A percentile compares a stretch with the other conserved stretches of the same genome.
phyloP scores from a whole-genome alignment of 2,113 vertebrate genomes.

The Vulpes lagopus region DNA sequence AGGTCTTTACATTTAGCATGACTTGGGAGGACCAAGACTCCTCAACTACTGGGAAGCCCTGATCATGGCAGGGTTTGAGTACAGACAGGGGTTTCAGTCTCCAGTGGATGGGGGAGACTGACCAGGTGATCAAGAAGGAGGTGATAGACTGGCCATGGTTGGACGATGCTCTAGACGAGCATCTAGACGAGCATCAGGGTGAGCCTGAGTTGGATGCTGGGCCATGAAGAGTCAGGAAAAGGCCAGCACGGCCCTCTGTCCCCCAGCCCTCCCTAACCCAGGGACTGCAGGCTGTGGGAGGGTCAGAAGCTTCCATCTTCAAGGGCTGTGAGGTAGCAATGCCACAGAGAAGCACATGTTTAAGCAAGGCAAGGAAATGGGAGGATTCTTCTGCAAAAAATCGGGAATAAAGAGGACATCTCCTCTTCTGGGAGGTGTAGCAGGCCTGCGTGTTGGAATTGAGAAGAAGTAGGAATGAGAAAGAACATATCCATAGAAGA shows the following conservation, averaged over 20 bases:
- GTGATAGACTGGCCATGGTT: not conserved
- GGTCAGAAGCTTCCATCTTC: not conserved
- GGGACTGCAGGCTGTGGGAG: not conserved
- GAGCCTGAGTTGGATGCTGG: not conserved
- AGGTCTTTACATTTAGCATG: not conserved
- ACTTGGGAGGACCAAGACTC: too few relatives aligned
- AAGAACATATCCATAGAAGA: not conserved
- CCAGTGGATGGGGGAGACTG: too few relatives aligned
- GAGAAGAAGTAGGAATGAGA: not conserved
- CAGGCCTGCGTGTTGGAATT: not conserved
- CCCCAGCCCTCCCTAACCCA: rapidly evolving
- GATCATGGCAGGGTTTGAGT: not conserved
- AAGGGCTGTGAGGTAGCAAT: not conserved
- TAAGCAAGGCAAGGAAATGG: not conserved
- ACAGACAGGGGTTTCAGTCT: not conserved
- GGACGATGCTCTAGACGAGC: not conserved
- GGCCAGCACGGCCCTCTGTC: rapidly evolving
- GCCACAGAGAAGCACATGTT: not conserved
- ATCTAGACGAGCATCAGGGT: not conserved
- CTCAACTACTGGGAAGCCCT: not conserved
- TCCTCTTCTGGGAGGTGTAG: not conserved
- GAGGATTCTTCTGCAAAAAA: not conserved
- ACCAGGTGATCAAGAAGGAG: not conserved
- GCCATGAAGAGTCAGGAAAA: not conserved
- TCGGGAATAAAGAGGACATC: not conserved